A percentile compares a stretch with the other conserved stretches of the same genome.
Evolutionary conservation across 1,140 invertebrate genomes (phyloP).

Genomic region (Melipona quadrifasciata): DNA sequence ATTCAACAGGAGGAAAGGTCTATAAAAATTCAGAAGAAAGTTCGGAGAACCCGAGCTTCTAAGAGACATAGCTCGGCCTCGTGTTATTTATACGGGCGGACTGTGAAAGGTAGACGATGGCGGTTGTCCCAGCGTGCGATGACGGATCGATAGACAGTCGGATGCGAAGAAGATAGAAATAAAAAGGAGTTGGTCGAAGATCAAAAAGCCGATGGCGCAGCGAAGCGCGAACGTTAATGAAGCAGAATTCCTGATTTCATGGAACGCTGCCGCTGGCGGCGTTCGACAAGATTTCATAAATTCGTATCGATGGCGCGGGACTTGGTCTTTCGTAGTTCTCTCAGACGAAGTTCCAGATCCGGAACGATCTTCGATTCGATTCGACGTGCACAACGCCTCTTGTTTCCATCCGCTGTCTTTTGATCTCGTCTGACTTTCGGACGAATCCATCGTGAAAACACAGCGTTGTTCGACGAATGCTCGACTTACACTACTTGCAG

Average conservation of each 20-base stretch:
- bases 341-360: not conserved
- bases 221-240: slow-evolving; percentile 50
- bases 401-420: not conserved
- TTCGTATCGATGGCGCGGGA: not conserved
- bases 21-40: slow-evolving; percentile 43
- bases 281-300: slow-evolving; percentile 43
- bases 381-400: not conserved
- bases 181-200: slow-evolving; percentile 66
- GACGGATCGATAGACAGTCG: slow-evolving; percentile 47
- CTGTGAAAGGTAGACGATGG: slow-evolving; percentile 30
- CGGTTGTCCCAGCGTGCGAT: slow-evolving; percentile 21
- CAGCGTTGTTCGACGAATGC: not conserved
- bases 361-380: slow-evolving; percentile 1
- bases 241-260: slow-evolving; percentile 55
- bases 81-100: slow-evolving; percentile 51
- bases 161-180: not conserved
- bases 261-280: slow-evolving; percentile 14
- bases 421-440: not conserved
- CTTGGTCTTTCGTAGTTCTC: not conserved
- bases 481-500: not conserved
- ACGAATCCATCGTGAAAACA: not conserved
- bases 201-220: slow-evolving; percentile 77
- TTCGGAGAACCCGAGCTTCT: not conserved
- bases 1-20: not conserved
- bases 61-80: not conserved